phyloP scores from a whole-genome alignment of 1,140 invertebrate genomes.

The Acromyrmex heyeri region DNA sequence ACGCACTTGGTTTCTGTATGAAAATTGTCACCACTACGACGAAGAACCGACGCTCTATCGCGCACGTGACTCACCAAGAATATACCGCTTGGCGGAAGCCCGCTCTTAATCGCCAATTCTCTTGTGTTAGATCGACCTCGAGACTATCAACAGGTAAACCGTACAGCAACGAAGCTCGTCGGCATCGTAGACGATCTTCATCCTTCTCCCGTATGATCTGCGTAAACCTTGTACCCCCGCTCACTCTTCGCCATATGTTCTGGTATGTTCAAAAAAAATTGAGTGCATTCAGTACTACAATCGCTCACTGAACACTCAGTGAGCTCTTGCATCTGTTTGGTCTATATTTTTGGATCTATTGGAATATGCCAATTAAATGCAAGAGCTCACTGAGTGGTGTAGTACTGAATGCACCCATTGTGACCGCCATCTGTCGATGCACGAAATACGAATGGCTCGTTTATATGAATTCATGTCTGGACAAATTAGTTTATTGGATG shows the following conservation, averaged over 20 bases:
- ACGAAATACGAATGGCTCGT: neutral
- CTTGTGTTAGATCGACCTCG: conserved; percentile 32
- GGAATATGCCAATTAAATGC: no score
- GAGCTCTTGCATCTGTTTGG: no score
- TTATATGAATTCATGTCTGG: neutral
- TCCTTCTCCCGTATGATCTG: conserved; percentile 60
- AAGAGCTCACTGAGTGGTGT: no score
- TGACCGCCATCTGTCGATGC: conserved; percentile 7
- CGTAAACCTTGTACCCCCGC: conserved; percentile 6
- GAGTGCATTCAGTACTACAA: no score
- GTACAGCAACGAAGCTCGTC: conserved; percentile 68
- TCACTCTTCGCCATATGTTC: neutral
- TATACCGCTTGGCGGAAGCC: neutral
- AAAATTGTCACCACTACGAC: conserved; percentile 66
- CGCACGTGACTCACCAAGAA: conserved; percentile 27
- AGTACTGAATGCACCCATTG: no score
- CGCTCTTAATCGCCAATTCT: conserved; percentile 4
- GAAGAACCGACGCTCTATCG: conserved; percentile 12
- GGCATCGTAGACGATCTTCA: conserved; percentile 74
- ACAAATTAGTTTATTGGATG: no score
- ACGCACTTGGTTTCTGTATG: conserved; percentile 69
- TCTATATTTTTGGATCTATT: no score
- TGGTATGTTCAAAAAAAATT: neutral
- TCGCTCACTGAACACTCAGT: no score
- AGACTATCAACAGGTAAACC: conserved; percentile 79